These are phyloP conservation scores for Silurus aristotelis DNA, from an alignment of 2,797 vertebrate species.

Conservation along the genomic window DNA sequence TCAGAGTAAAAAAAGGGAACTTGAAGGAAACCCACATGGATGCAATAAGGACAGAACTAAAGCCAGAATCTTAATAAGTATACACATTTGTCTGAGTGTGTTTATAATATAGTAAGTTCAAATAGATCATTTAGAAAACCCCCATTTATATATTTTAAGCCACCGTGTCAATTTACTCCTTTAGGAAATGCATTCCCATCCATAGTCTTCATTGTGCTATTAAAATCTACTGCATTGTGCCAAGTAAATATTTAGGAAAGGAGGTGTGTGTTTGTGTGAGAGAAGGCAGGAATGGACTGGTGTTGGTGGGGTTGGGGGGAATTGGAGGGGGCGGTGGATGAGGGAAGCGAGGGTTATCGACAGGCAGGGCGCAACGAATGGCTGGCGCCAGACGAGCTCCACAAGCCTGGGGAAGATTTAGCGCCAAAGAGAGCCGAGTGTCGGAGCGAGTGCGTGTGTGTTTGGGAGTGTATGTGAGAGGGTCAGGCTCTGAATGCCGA, in stretches of 20 bases:
- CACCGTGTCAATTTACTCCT: neutral
- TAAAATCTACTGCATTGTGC: neutral
- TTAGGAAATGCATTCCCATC: neutral
- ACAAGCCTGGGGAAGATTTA: slow-evolving; percentile 78
- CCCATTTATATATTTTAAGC: neutral
- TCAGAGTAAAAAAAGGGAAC: too few species aligned
- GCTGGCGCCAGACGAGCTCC: slow-evolving; percentile 77
- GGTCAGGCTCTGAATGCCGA: slow-evolving; percentile 78
- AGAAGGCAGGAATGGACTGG: slow-evolving; percentile 6
- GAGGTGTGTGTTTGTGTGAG: slow-evolving; percentile 23
- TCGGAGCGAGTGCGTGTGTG: slow-evolving; percentile 56
- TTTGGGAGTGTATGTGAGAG: slow-evolving; percentile 64
- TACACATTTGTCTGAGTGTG: neutral
- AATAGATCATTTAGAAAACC: neutral
- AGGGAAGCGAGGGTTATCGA: slow-evolving; percentile 57
- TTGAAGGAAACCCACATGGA: neutral
- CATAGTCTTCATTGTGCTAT: neutral
- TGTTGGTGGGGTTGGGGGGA: slow-evolving; percentile 12
- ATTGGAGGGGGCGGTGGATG: slow-evolving; percentile 39
- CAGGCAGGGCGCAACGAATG: slow-evolving; percentile 67
- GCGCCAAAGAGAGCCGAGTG: slow-evolving; percentile 71
- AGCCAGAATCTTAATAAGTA: neutral
- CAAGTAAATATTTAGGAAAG: neutral
- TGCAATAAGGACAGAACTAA: neutral
- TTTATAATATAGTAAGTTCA: neutral